Evolutionary conservation across 2,888 invertebrate species (phyloP).

Genomic region (Megamerina dolium): DNA sequence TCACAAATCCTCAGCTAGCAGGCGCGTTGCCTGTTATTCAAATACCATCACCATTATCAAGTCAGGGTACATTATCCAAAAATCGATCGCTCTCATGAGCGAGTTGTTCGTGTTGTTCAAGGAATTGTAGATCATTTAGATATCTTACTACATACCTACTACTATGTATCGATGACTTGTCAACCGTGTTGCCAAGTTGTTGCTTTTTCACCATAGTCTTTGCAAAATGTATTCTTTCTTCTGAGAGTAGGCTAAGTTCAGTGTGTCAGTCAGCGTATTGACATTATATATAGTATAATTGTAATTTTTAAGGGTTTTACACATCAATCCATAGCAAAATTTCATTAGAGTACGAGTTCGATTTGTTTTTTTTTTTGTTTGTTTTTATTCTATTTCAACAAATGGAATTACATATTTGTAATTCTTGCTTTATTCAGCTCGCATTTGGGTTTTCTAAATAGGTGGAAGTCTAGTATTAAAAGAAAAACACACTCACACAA

Average conservation of each 20-base stretch:
- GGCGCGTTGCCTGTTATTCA: conserved; percentile 40
- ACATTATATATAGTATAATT: background rate
- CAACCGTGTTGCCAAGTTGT: conserved; percentile 13
- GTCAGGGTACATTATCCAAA: conserved; percentile 43
- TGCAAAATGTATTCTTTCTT: conserved; percentile 11
- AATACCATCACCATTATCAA: conserved; percentile 31
- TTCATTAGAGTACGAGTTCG: no score
- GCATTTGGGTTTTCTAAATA: conserved; percentile 13
- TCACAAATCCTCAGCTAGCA: conserved; percentile 45
- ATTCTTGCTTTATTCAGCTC: conserved; percentile 3
- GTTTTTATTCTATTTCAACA: no score
- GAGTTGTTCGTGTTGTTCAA: no score
- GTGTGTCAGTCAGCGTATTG: background rate
- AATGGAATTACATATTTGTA: no score
- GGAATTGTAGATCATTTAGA: no score
- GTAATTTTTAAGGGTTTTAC: background rate
- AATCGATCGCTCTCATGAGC: conserved; percentile 36
- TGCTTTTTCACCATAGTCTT: conserved; percentile 11
- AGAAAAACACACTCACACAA: no score
- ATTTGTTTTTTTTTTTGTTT: no score
- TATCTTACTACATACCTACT: no score
- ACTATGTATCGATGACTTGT: conserved; percentile 1
- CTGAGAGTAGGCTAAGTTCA: conserved; percentile 14
- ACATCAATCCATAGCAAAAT: background rate
- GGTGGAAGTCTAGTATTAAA: conserved; percentile 20